Conservation (phyloP, 2,797 vertebrate species). For the Chloroceryle inda region DNA sequence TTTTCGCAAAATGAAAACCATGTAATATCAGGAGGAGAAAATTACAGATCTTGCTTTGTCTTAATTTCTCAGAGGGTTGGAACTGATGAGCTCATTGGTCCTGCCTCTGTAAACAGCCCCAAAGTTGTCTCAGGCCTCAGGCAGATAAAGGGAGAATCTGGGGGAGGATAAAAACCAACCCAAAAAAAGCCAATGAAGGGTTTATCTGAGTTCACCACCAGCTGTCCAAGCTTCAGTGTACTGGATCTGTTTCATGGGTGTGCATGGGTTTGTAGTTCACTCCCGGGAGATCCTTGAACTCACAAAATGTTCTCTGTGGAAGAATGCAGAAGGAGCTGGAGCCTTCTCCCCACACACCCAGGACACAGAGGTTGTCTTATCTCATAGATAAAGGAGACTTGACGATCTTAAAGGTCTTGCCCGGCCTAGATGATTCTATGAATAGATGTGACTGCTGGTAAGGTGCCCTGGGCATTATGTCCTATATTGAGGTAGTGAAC, state of each 20-base stretch:
- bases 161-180: background rate
- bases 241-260: background rate
- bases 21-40: background rate
- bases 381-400: background rate
- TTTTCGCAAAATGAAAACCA: background rate
- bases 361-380: background rate
- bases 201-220: background rate
- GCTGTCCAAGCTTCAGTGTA: background rate
- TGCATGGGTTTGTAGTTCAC: background rate
- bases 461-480: background rate
- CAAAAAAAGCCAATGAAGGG: background rate
- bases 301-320: background rate
- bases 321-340: background rate
- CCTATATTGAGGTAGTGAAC: background rate
- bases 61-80: background rate
- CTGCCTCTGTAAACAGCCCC: background rate
- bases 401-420: background rate
- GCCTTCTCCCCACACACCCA: accelerated
- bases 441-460: background rate
- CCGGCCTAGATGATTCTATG: background rate
- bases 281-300: background rate
- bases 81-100: background rate
- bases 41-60: background rate
- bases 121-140: background rate
- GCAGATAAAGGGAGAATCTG: background rate